A percentile compares a stretch with the other conserved stretches of the same genome.
phyloP scores from a whole-genome alignment of 2,113 vertebrate species.

The Seriola dumerili region DNA sequence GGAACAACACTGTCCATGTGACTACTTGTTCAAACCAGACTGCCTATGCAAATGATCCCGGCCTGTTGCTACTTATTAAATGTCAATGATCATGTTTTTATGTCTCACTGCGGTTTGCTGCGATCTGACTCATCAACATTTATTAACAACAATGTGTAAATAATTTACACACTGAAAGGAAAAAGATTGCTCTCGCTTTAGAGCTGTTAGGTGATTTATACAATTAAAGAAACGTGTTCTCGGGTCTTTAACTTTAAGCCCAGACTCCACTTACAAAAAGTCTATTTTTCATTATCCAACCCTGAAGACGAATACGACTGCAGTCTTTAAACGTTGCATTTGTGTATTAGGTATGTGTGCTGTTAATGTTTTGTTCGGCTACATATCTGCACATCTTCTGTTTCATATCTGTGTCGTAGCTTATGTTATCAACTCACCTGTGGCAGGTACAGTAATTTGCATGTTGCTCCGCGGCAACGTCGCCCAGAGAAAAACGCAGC shows the following conservation, averaged over 20 bases:
- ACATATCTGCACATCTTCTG: neutral
- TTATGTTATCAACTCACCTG: conserved; percentile 65
- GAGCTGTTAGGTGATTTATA: neutral
- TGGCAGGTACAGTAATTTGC: conserved; percentile 54
- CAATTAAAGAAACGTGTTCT: neutral
- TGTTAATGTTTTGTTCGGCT: neutral
- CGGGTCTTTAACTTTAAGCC: neutral
- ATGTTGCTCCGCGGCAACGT: conserved; percentile 29
- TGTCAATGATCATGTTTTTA: neutral
- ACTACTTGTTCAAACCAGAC: conserved; percentile 31
- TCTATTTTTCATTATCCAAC: neutral
- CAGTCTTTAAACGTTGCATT: neutral
- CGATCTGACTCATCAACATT: neutral
- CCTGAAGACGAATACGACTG: rapidly evolving
- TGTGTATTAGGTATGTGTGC: neutral
- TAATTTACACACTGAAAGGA: neutral
- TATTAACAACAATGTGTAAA: neutral
- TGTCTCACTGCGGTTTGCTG: neutral
- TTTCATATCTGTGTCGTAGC: neutral
- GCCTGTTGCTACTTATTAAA: conserved; percentile 1
- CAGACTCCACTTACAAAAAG: conserved; percentile 1
- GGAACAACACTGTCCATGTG: conserved; percentile 14
- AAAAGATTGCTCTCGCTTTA: no score
- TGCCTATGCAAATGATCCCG: conserved; percentile 4
- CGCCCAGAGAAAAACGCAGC: conserved; percentile 49